A percentile compares a stretch with the other conserved stretches of the same genome.
Conservation (phyloP, 35 echinoderm and acorn worm species). For the Ptychodera flava region DNA sequence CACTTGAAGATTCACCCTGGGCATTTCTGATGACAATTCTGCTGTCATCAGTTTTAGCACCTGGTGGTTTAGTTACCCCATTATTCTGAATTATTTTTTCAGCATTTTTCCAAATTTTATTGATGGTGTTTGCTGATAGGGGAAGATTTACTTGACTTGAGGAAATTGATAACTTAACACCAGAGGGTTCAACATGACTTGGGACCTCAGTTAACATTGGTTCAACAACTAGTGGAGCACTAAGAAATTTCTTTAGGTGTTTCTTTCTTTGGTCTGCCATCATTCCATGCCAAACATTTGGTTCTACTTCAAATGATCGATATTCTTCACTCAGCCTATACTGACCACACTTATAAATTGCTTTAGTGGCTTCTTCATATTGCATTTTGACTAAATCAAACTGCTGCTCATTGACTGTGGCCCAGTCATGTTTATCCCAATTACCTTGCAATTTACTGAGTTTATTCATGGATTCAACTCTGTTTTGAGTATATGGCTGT, state of each 20-base stretch:
- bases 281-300: conserved; percentile 27
- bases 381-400: conserved; percentile 12
- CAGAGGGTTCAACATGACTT: too few species aligned
- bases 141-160: too few species aligned
- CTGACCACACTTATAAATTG: conserved; percentile 14
- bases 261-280: background rate
- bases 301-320: conserved; percentile 10
- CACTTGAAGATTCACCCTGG: too few species aligned
- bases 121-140: too few species aligned
- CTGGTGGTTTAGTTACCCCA: too few species aligned
- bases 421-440: conserved; percentile 16
- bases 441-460: conserved; percentile 5
- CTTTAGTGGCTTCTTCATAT: conserved; percentile 25
- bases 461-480: conserved; percentile 9
- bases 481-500: conserved; percentile 7
- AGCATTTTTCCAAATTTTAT: too few species aligned
- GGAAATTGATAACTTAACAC: too few species aligned
- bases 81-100: too few species aligned
- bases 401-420: conserved; percentile 14
- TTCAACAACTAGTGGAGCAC: too few species aligned
- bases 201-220: too few species aligned
- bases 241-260: conserved; percentile 19
- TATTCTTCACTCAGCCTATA: conserved; percentile 6
- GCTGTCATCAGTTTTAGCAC: too few species aligned
- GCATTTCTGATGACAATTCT: too few species aligned